Evolutionary conservation across 2,113 vertebrate species (phyloP).

Genomic region (Cryptomyrus ogoouensis): DNA sequence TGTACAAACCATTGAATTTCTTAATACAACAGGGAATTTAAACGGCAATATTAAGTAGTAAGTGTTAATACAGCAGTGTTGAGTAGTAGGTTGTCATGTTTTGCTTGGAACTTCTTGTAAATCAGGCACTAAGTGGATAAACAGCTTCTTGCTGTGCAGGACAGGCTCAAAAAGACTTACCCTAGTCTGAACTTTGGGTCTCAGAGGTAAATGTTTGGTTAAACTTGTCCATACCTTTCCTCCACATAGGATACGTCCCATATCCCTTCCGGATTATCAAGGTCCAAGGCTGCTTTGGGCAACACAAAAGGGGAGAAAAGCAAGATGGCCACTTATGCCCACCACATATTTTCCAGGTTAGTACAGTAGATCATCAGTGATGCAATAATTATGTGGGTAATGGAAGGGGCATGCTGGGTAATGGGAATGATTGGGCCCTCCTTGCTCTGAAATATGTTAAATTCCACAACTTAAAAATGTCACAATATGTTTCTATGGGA

Average conservation of each 20-base stretch:
- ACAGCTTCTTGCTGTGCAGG: background rate
- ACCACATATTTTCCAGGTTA: slow-evolving; percentile 49
- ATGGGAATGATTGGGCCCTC: background rate
- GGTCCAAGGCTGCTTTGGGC: slow-evolving; percentile 37
- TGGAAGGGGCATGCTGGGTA: background rate
- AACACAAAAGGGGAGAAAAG: slow-evolving; percentile 30
- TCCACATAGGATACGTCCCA: slow-evolving; percentile 22
- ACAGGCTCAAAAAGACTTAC: background rate
- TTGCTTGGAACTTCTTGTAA: background rate
- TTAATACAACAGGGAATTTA: background rate
- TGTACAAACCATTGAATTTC: background rate
- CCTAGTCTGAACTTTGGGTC: background rate
- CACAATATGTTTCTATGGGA: background rate
- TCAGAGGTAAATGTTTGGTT: background rate
- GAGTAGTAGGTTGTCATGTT: background rate
- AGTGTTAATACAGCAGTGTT: background rate
- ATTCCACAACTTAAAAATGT: background rate
- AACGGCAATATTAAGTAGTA: background rate
- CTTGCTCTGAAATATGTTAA: background rate
- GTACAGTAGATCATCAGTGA: slow-evolving; percentile 14
- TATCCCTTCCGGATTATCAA: slow-evolving; percentile 34
- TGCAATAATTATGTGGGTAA: background rate
- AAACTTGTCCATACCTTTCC: background rate
- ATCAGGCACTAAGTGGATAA: background rate
- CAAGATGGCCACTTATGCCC: slow-evolving; percentile 39